Base-by-base conservation (phyloP, 2,113 vertebrate genomes). In the Coracopsis vasa region DNA sequence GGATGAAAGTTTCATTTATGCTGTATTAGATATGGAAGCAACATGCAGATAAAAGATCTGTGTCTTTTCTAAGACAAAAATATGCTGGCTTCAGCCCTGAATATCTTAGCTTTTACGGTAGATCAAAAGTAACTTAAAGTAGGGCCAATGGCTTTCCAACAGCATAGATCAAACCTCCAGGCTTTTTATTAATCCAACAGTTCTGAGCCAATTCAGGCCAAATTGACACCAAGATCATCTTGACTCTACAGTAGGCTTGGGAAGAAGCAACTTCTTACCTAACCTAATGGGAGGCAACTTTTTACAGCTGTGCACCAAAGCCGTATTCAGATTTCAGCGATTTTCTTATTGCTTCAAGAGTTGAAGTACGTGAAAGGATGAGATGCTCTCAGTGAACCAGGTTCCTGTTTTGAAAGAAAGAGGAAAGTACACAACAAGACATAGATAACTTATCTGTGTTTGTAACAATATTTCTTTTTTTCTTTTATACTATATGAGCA, bases 401-500 rank as follows among this genome's bases (percentile, higher is more conserved):
- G 82, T 94, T 97, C 85, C 79, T 93, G 90, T 94, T 96, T 96
- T 86, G 79, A 86, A 94, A 96, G 80, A 92, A 84, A 96, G 80
- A 94, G 80, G 94, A 93, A 97, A 94, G 69, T 50, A 69, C 75
- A 58, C 48, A 95, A 79, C 61, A 90, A 73, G 88, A 90, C 31
- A 66, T 33, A 94, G 94, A 97, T 95, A 96, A 78, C 65, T 86
- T 95, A 95, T 95, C 95, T 87, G 28, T 58, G 16, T 70, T 91
- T 74, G 72, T 14, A 81, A 88, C 33, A 65, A 79, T 51, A 71
- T 88, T 64, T 88, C 45, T 91, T 83, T 81, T 84, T 73, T 61
- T 61, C 29, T 83, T 89, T 88, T 48, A 66, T 75, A 35, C 42
- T 92, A 70, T 51, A 85, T 27, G 44, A 91, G 88, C 82, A 92